Evolutionary conservation across 2,797 vertebrate genomes (phyloP), one percentile per base, ranked within the genome.

Genomic region (Allobates femoralis): DNA sequence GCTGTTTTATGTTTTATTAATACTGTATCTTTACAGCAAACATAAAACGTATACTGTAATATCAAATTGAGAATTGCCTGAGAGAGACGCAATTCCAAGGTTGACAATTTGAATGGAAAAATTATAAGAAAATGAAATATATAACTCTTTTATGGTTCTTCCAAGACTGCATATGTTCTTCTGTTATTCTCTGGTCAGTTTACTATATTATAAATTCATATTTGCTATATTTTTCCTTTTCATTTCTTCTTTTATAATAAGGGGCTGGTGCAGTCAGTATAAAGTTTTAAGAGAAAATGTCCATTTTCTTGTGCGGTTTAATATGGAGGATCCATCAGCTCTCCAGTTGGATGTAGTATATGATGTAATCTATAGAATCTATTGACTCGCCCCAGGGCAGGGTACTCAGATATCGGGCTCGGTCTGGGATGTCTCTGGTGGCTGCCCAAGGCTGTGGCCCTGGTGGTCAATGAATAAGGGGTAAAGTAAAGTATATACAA

Each of bases 1-100:
- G 85, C 51, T 2, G 26, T 66, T 86, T 75, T 62, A 73, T 75
- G 66, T 86, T 81, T 86, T 86, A 86, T 81, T 81, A 75, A 86
- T 80, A 85, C 67, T 50, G 83, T 32, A 50, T 71, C 62, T 86
- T 86, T 86, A 86, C 76, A 15, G 78, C 69, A 41, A 81, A 71
- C 26, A 81, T 86, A 81, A 86, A 85, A 86, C 66, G 32, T 58
- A 58, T 73, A 83, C 34, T 62, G 69, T 56, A 62, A 41, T 83
- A 83, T 75, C 32, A 21, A 19, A 75, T 62, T 18, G 81, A 30
- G 12, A 41, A 60, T 30, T 5, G 53, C 81, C 69, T 74, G 1
- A 14, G 81, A 83, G 81, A 74, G 67, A 37, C 4, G 34, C 55
- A 62, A 83, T 64, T 15, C 66, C 23, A 51, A 62, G 32, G 50